Base-by-base conservation (phyloP, 2,113 vertebrate species). In the Dicrurus megarhynchus region DNA sequence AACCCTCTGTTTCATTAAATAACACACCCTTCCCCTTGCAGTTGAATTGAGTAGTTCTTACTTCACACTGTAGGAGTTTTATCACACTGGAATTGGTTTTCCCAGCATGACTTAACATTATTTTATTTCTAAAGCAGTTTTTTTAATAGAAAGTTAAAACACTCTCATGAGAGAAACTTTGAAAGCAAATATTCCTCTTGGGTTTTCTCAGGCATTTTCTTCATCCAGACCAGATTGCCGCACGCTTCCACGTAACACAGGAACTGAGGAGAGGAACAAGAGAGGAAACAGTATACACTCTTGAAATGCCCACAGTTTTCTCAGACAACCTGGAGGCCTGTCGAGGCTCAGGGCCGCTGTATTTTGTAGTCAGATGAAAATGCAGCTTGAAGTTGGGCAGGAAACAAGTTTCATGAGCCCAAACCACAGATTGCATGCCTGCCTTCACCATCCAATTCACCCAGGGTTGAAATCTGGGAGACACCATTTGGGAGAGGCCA, bases 371-470 rank as follows among this genome's bases (percentile, higher is more conserved):
- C 5, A 22, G 68, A 73, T 1, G 6, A 91, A 90, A 87, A 75
- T 27, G 26, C 37, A 46, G 12, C 52, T 89, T 95, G 87, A 75
- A 94, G 57, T 28, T 91, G 57, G 77, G 69, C 77, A 87, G 65
- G 28, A 89, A 92, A 89, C 35, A 65, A 76, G 61, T 49, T 89
- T 80, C 56, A 49, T 0, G 1, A 95, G 90, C 68, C 82, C 85
- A 95, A 84, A 93, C 20, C 83, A 94, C 95, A 96, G 96, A 78
- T 71, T 94, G 96, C 76, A 94, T 0, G 14, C 87, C 92, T 89
- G 80, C 68, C 65, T 90, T 88, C 49, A 75, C 13, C 33, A 24
- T 52, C 56, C 3, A 9, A 26, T 75, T 84, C 80, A 87, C 17
- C 55, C 59, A 33, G 52, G n/a, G 24, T 20, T 41, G 73, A 84